Conservation (phyloP, 2,113 vertebrate genomes). For the Eulacestoma nigropectus region DNA sequence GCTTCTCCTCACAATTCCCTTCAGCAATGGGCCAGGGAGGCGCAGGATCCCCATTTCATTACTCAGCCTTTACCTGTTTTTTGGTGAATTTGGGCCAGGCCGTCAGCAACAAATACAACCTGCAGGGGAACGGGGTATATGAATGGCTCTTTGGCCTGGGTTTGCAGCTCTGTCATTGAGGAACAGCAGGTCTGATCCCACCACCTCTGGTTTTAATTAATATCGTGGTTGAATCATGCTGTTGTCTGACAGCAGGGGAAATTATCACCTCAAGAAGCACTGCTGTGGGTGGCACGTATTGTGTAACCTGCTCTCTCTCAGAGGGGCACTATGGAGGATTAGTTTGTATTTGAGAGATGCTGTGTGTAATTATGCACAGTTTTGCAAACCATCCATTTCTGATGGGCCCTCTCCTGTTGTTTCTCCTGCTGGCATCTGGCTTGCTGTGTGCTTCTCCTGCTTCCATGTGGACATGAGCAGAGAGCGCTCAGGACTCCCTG, state of each 20-base stretch:
- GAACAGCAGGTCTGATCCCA: not conserved
- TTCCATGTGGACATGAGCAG: not conserved
- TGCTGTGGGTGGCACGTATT: not conserved
- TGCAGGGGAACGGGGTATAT: accelerated
- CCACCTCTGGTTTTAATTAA: not conserved
- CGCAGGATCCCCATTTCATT: not conserved
- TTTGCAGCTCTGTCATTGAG: not conserved
- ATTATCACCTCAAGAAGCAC: not conserved
- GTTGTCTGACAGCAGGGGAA: not conserved
- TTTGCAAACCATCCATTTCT: not conserved
- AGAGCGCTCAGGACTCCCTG: accelerated
- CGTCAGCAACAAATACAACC: not conserved
- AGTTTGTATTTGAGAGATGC: not conserved
- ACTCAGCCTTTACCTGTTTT: not conserved
- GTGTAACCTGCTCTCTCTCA: not conserved
- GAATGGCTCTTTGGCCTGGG: not conserved
- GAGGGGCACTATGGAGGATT: not conserved
- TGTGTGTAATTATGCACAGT: not conserved
- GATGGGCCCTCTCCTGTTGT: not conserved
- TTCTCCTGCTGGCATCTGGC: not conserved
- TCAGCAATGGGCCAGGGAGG: not conserved
- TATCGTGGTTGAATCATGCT: not conserved
- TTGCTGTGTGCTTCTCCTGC: not conserved
- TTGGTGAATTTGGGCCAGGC: not conserved
- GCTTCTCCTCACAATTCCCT: not conserved